Evolutionary conservation across 2,113 vertebrate species (phyloP).

Genomic region (Maylandia zebra): DNA sequence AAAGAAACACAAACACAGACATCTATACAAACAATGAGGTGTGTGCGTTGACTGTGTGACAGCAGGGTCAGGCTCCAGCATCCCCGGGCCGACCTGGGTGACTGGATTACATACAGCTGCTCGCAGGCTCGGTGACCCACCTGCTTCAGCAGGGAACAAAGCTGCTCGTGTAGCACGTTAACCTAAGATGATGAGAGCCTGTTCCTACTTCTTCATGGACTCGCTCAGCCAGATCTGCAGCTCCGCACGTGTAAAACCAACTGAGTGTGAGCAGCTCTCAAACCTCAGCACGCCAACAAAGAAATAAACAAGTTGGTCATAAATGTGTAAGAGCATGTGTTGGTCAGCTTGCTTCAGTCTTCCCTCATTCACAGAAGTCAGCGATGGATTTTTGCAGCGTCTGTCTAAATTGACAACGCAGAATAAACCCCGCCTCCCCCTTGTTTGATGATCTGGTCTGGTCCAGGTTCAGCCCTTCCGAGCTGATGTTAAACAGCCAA

Average conservation of each 20-base stretch:
- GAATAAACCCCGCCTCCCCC: not conserved
- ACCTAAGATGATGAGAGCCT: not conserved
- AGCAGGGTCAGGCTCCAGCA: not conserved
- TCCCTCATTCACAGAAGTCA: not conserved
- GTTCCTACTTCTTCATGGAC: not conserved
- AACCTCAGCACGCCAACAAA: not conserved
- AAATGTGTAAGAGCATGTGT: not conserved
- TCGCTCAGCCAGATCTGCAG: not conserved
- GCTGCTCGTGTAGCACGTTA: not conserved
- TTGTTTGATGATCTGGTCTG: not conserved
- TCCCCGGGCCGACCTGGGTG: not conserved
- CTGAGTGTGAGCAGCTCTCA: not conserved
- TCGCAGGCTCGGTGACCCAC: not conserved
- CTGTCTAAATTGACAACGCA: not conserved
- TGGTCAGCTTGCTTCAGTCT: not conserved
- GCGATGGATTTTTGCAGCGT: not conserved
- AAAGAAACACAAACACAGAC: not conserved
- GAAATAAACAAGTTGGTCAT: not conserved
- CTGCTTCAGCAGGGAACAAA: not conserved
- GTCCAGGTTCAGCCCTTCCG: not conserved
- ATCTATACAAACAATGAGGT: not conserved
- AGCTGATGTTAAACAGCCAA: not conserved
- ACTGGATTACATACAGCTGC: not conserved
- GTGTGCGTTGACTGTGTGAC: not conserved
- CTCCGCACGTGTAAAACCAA: accelerated